Conservation (phyloP, 2,888 invertebrate species). For the Stenotaenia linearis region DNA sequence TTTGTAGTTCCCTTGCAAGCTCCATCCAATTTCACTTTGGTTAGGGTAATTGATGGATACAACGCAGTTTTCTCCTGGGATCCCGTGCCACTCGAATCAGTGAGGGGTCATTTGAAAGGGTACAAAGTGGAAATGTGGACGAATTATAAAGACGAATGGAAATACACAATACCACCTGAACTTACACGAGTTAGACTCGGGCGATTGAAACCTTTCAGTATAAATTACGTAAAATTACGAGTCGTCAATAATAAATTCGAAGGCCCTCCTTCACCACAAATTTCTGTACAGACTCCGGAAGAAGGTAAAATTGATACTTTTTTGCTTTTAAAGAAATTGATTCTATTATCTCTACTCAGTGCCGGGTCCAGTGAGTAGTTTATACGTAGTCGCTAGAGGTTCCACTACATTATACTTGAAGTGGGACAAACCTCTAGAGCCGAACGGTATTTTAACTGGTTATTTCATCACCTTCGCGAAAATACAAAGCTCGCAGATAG, state of each 20-base stretch:
- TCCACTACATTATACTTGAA: slow-evolving; percentile 80
- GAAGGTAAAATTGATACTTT: slow-evolving; percentile 53
- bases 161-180: slow-evolving; percentile 45
- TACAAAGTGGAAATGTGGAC: slow-evolving; percentile 59
- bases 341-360: slow-evolving; percentile 45
- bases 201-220: slow-evolving; percentile 50
- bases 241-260: slow-evolving; percentile 86
- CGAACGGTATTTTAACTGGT: slow-evolving; percentile 85
- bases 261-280: slow-evolving; percentile 78
- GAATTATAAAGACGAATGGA: not conserved
- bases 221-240: slow-evolving; percentile 79
- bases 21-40: slow-evolving; percentile 73
- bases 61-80: slow-evolving; percentile 83
- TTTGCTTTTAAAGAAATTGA: not conserved
- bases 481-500: slow-evolving; percentile 52
- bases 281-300: slow-evolving; percentile 83
- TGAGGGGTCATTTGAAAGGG: slow-evolving; percentile 88
- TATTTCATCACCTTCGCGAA: slow-evolving; percentile 87
- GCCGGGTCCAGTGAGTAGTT: slow-evolving; percentile 76
- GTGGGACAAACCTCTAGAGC: slow-evolving; percentile 86
- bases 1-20: slow-evolving; percentile 65
- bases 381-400: slow-evolving; percentile 80
- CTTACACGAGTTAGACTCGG: slow-evolving; percentile 53
- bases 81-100: slow-evolving; percentile 69
- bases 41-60: slow-evolving; percentile 70